Conservation (phyloP, 2,888 invertebrate genomes). For the Stenoptilia bipunctidactyla region DNA sequence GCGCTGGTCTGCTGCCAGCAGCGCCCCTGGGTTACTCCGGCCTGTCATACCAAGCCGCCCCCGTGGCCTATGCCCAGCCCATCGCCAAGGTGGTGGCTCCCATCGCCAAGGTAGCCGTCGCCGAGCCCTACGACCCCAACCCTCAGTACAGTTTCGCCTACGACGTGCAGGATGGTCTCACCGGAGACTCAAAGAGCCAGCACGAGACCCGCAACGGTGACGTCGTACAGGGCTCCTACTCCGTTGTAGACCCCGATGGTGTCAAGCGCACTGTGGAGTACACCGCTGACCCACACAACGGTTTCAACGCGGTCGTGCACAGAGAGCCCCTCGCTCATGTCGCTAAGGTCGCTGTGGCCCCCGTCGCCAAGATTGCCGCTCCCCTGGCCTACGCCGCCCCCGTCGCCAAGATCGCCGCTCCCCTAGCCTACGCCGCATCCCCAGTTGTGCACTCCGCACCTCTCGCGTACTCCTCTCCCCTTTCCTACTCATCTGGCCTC, state of each 20-base stretch:
- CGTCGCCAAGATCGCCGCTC: conserved; percentile 14
- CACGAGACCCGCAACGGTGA: conserved; percentile 34
- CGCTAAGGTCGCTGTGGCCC: conserved; percentile 18
- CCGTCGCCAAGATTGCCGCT: conserved; percentile 17
- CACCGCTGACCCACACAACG: conserved; percentile 45
- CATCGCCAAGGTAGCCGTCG: conserved; percentile 23
- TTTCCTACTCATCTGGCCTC: neutral
- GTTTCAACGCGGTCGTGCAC: conserved; percentile 14
- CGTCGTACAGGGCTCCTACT: conserved; percentile 45
- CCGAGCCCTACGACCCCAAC: conserved; percentile 18
- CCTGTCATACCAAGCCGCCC: conserved; percentile 25
- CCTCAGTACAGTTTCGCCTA: conserved; percentile 35
- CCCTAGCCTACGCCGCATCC: too few species aligned
- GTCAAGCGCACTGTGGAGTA: conserved; percentile 49
- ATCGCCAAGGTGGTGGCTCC: conserved; percentile 32
- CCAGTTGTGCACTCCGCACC: conserved; percentile 10
- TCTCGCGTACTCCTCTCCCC: too few species aligned
- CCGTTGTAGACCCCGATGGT: conserved; percentile 52
- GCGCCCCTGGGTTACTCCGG: conserved; percentile 2
- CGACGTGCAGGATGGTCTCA: conserved; percentile 51
- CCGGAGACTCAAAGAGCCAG: conserved; percentile 45
- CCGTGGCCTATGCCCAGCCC: conserved; percentile 35
- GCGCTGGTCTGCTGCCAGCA: conserved; percentile 30
- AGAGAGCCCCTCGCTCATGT: neutral
- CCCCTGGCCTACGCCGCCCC: conserved; percentile 16